phyloP scores from a whole-genome alignment of 2,888 invertebrate genomes.

The Choreutis nemorana region DNA sequence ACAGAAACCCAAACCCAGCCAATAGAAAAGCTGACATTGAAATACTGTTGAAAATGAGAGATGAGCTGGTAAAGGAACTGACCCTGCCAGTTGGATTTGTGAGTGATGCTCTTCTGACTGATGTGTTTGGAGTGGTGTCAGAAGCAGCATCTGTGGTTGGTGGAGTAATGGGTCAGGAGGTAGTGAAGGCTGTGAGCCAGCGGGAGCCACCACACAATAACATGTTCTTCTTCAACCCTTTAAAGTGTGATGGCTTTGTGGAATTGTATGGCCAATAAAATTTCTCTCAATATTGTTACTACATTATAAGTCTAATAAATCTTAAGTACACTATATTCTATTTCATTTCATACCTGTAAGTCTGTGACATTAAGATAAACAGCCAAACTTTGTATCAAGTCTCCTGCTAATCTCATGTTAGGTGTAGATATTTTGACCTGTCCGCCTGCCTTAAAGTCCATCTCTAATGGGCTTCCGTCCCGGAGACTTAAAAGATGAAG shows the following conservation, averaged over 20 bases:
- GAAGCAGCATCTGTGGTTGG: constrained; percentile 93
- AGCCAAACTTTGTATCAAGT: constrained; percentile 83
- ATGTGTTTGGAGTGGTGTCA: constrained; percentile 80
- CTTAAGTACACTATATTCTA: neutral
- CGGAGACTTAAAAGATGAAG: constrained; percentile 74
- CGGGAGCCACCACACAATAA: constrained; percentile 91
- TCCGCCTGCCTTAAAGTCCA: constrained; percentile 70
- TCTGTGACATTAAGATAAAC: constrained; percentile 80
- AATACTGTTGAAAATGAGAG: constrained; percentile 68
- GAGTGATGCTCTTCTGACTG: constrained; percentile 58
- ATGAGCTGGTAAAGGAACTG: constrained; percentile 67
- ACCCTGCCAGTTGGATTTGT: constrained; percentile 51
- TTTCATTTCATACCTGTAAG: constrained; percentile 49
- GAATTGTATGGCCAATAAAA: constrained; percentile 71
- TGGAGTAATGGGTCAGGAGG: constrained; percentile 93
- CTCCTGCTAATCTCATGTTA: constrained; percentile 83
- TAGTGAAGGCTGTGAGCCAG: constrained; percentile 93
- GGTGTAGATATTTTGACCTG: constrained; percentile 74
- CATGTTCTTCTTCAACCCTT: constrained; percentile 88
- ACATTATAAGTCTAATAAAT: neutral
- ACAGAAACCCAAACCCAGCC: constrained; percentile 75
- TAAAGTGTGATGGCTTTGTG: constrained; percentile 78
- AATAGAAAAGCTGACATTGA: constrained; percentile 70
- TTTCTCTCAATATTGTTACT: neutral
- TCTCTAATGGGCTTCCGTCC: constrained; percentile 63